Evolutionary conservation across 2,113 vertebrate species (phyloP), one percentile per base, ranked within the genome.

Genomic region (Elachura formosa): DNA sequence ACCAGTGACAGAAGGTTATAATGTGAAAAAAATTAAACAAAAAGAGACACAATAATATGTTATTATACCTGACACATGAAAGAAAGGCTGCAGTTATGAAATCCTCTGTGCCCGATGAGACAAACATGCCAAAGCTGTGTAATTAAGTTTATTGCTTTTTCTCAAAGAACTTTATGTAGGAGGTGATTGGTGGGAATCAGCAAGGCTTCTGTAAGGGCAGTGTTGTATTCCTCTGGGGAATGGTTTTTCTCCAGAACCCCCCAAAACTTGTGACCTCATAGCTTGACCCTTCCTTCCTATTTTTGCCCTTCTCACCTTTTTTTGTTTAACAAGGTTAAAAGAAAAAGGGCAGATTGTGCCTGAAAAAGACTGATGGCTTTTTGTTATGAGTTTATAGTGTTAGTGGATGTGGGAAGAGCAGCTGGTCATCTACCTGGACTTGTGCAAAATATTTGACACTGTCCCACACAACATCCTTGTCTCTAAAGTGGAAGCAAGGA

Each of bases 41-140:
- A 29, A 83, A 72, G 46, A 87, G 55, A 75, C 33, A 67, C 21
- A 83, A 77, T 24, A 83, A 33, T 20, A 73, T 85, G 58, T 36
- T 90, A 88, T 77, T 94, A 16, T 48, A 93, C 51, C 59, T 90
- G 92, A 88, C 82, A 83, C 13, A 46, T 62, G 49, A 73, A 87
- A 76, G 74, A 79, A 85, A 84, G 66, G 21, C 48, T 87, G 51
- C 23, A 56, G 48, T 84, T 94, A 75, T 4, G 8, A 49, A 79
- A 92, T 72, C 6, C 17, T 80, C 23, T 62, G 16, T 71, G 29
- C 38, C 75, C 76, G 63, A 73, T 0, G 1, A 75, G 31, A 75
- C 33, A n/a, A 85, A 69, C 19, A 24, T 34, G 58, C 12, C 2
- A 1, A 73, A 56, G 33, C 46, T 85, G 41, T 0, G 0, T 51